Conservation (phyloP, 2,888 invertebrate species). For the Tipula lateralis region DNA sequence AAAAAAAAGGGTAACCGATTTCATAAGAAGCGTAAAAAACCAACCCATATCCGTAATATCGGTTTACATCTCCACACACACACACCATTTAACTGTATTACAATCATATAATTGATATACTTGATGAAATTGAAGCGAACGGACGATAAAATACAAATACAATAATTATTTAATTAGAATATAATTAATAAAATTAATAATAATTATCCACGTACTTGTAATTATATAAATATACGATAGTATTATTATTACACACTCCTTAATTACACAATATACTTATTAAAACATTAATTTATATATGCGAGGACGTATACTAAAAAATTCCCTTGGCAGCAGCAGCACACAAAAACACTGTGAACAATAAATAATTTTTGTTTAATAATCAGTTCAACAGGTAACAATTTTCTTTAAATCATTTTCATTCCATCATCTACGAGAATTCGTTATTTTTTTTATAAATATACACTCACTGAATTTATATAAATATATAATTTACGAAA, state of each 20-base stretch:
- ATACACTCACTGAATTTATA: neutral
- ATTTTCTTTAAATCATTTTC: neutral
- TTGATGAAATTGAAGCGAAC: neutral
- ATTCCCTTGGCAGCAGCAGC: neutral
- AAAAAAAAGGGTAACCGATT: neutral
- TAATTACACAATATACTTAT: neutral
- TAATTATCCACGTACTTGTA: neutral
- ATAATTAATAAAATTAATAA: neutral
- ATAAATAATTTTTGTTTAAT: neutral
- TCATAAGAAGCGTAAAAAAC: neutral
- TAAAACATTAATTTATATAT: neutral
- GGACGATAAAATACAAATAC: neutral
- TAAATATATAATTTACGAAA: neutral
- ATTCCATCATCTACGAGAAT: neutral
- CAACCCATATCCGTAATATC: too few relatives aligned
- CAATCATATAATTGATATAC: neutral
- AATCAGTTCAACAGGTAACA: slow-evolving; percentile 11
- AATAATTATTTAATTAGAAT: neutral
- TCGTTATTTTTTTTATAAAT: neutral
- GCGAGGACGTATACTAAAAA: neutral
- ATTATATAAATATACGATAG: neutral
- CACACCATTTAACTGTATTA: neutral
- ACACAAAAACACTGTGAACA: neutral
- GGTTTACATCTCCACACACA: too few relatives aligned
- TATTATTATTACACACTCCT: neutral